Percentiles rank a stretch among this genome's conserved stretches.
Conservation (phyloP, 1,140 invertebrate genomes). For the Agraylea sexmaculata region DNA sequence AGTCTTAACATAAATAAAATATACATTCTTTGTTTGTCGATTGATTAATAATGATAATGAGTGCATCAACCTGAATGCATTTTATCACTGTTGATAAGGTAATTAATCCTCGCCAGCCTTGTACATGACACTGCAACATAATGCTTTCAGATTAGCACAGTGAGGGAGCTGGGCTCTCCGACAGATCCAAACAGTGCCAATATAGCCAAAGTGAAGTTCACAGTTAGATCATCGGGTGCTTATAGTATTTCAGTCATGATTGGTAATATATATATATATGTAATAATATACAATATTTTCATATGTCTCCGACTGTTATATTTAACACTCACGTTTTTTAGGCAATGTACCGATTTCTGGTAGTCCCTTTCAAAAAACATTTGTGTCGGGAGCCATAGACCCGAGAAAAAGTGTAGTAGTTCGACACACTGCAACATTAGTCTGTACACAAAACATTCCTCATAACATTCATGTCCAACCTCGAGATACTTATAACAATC, state of each 20-base stretch:
- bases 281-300: slow-evolving; percentile 4
- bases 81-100: too few relatives aligned
- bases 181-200: slow-evolving; percentile 71
- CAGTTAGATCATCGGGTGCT: slow-evolving; percentile 76
- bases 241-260: slow-evolving; percentile 80
- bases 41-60: too few relatives aligned
- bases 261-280: slow-evolving; percentile 33
- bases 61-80: too few relatives aligned
- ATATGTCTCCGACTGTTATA: slow-evolving; percentile 1
- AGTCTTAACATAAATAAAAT: neutral
- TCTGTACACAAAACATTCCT: slow-evolving; percentile 64
- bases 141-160: slow-evolving; percentile 48
- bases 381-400: slow-evolving; percentile 62
- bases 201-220: slow-evolving; percentile 79
- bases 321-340: slow-evolving; percentile 16
- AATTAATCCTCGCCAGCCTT: too few relatives aligned
- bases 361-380: slow-evolving; percentile 49
- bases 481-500: slow-evolving; percentile 79
- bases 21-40: too few relatives aligned
- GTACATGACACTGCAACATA: too few relatives aligned
- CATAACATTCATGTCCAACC: slow-evolving; percentile 78
- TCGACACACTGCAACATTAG: slow-evolving; percentile 74
- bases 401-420: slow-evolving; percentile 75
- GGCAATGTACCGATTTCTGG: slow-evolving; percentile 43
- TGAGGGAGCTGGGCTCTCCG: slow-evolving; percentile 77